phyloP scores from a whole-genome alignment of 2,888 invertebrate genomes.

The Drosophila subquinaria region DNA sequence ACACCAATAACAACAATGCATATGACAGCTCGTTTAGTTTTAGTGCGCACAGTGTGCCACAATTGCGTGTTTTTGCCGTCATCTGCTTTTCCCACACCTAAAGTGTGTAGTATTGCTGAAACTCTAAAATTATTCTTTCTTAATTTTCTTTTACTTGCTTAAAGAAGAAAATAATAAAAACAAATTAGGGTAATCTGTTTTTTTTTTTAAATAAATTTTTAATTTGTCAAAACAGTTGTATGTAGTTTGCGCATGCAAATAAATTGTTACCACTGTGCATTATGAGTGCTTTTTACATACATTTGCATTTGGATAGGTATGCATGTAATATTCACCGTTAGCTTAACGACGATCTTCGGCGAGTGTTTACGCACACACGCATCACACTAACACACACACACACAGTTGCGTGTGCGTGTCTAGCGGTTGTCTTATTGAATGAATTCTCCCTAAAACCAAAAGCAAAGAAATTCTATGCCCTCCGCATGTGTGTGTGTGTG shows the following conservation, averaged over 20 bases:
- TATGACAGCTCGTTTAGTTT: conserved; percentile 46
- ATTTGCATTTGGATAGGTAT: background rate
- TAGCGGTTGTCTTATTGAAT: conserved; percentile 34
- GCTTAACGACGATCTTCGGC: conserved; percentile 30
- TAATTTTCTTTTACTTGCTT: no score
- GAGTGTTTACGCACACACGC: conserved; percentile 7
- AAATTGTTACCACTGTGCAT: conserved; percentile 12
- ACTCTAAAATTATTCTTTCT: no score
- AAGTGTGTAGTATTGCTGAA: background rate
- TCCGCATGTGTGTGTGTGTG: conserved; percentile 12
- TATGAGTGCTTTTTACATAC: background rate
- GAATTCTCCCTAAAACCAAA: conserved; percentile 29
- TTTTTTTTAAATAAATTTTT: no score
- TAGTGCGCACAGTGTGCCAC: conserved; percentile 29
- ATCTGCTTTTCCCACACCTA: background rate
- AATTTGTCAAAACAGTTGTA: background rate
- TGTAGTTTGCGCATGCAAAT: background rate
- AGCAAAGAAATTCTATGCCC: conserved; percentile 17
- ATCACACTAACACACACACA: conserved; percentile 3
- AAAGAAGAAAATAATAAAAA: no score
- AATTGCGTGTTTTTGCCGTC: background rate
- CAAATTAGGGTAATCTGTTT: no score
- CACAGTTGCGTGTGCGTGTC: background rate
- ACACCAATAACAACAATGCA: conserved; percentile 55
- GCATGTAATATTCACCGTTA: conserved; percentile 8